A percentile compares a stretch with the other conserved stretches of the same genome.
Evolutionary conservation across 2,797 vertebrate species (phyloP).

Genomic region (Myotis vivesi): DNA sequence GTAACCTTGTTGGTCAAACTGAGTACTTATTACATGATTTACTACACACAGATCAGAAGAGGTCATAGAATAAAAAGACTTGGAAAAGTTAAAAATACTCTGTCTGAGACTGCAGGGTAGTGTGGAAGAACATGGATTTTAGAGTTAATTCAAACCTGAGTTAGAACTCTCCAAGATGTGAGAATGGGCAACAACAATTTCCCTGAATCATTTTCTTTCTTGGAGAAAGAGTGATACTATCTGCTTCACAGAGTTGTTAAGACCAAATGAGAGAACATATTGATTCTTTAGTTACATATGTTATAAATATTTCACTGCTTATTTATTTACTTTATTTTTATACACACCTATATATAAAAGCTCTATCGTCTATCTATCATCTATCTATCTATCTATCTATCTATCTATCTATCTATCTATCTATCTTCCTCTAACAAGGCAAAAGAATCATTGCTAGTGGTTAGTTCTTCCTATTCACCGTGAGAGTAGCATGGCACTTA

Average conservation of each 20-base stretch:
- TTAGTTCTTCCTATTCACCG: not conserved
- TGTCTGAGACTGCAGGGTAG: not conserved
- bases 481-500: not conserved
- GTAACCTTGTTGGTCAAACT: not conserved
- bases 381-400: not conserved
- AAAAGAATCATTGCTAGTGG: not conserved
- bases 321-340: not conserved
- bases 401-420: not conserved
- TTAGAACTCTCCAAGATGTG: not conserved
- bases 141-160: not conserved
- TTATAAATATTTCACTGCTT: not conserved
- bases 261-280: not conserved
- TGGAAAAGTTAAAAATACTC: not conserved
- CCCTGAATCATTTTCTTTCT: not conserved
- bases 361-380: not conserved
- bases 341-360: not conserved
- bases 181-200: not conserved
- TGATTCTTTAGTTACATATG: not conserved
- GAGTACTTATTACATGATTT: not conserved
- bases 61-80: not conserved
- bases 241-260: not conserved
- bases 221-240: not conserved
- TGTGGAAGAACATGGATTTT: not conserved
- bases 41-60: not conserved
- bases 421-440: not conserved